Conservation (phyloP, 2,797 vertebrate genomes). For the Dendrocincla tyrannina region DNA sequence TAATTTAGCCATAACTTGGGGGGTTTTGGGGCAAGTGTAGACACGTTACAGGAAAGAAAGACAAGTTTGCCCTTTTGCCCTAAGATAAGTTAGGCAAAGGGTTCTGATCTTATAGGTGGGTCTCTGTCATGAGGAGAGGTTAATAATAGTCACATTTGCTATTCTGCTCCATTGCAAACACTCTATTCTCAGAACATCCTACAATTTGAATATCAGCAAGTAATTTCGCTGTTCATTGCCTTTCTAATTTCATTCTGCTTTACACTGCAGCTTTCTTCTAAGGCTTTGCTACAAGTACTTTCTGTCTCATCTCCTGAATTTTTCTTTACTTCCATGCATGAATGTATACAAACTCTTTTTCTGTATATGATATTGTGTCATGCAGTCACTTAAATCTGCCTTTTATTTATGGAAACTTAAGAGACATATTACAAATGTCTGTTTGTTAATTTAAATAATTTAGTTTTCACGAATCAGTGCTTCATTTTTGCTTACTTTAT, state of each 20-base stretch:
- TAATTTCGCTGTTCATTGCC: not conserved
- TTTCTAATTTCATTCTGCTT: not conserved
- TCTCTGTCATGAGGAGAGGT: not conserved
- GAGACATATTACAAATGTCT: not conserved
- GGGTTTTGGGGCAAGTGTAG: not conserved
- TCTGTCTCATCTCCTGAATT: not conserved
- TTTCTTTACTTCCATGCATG: not conserved
- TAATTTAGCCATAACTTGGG: not conserved
- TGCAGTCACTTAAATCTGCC: not conserved
- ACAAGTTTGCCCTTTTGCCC: not conserved
- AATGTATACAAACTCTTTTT: not conserved
- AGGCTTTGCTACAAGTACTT: not conserved
- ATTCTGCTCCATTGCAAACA: not conserved
- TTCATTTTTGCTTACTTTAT: not conserved
- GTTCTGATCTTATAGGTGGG: not conserved
- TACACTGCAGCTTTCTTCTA: not conserved
- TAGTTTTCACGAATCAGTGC: not conserved
- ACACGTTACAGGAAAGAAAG: not conserved
- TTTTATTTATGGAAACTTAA: not conserved
- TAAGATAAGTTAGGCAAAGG: not conserved
- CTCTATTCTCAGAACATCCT: not conserved
- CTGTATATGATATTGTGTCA: not conserved
- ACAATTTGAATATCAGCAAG: not conserved
- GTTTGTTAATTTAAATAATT: not conserved
- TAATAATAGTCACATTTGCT: not conserved